A percentile compares a stretch with the other conserved stretches of the same genome.
These are phyloP conservation scores for Drosophila anomelani DNA, from an alignment of 2,888 invertebrate species.

Conservation along the genomic window DNA sequence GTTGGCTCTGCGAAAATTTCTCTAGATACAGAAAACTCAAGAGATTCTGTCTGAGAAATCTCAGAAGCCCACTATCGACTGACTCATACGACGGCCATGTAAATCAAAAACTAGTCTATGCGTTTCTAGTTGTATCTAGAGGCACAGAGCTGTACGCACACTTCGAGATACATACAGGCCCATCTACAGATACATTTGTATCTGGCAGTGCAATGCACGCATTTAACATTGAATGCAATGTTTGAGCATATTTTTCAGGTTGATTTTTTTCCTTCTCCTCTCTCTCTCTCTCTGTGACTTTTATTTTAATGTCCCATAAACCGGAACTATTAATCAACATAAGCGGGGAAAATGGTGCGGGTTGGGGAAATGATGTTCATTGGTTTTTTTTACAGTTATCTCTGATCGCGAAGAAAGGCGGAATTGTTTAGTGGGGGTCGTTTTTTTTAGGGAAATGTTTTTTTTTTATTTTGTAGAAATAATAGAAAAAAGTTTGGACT, in stretches of 20 bases:
- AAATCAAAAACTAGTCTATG: conserved; percentile 41
- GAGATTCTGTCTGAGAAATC: conserved; percentile 29
- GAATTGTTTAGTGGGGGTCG: conserved; percentile 45
- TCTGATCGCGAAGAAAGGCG: conserved; percentile 54
- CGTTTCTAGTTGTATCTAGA: conserved; percentile 51
- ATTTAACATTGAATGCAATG: conserved; percentile 64
- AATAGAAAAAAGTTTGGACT: background rate
- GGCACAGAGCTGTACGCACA: background rate
- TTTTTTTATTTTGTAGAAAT: background rate
- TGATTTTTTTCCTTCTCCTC: conserved; percentile 7
- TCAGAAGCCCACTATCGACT: conserved; percentile 15
- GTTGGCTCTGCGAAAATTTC: conserved; percentile 23
- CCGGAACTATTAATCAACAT: conserved; percentile 64
- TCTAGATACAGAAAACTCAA: conserved; percentile 32
- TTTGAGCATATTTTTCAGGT: conserved; percentile 40
- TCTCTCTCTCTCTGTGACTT: conserved; percentile 38
- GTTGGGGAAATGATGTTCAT: conserved; percentile 36
- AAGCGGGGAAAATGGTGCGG: conserved; percentile 6
- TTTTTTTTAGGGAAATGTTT: conserved; percentile 7
- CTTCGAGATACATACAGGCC: conserved; percentile 10
- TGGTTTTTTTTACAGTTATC: conserved; percentile 12
- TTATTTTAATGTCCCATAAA: conserved; percentile 62
- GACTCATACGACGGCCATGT: conserved; percentile 45
- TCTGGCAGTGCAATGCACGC: conserved; percentile 66
- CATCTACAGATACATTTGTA: conserved; percentile 54